phyloP scores from a whole-genome alignment of 2,888 invertebrate species.

The Phengaris arion region DNA sequence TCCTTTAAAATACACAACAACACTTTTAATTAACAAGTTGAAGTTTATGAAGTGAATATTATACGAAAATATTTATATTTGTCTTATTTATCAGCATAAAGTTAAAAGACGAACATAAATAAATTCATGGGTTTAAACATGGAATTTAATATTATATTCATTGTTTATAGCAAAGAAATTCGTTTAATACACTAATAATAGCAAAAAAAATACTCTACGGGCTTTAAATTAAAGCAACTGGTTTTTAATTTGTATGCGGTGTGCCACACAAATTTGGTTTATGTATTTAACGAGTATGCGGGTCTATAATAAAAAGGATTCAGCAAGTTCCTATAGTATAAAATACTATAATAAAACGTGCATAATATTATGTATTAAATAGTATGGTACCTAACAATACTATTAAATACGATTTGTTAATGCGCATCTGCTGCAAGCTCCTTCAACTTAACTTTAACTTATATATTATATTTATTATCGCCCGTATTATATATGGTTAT shows the following conservation, averaged over 20 bases:
- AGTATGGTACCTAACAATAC: no score
- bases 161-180: no score
- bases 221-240: conserved; percentile 17
- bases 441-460: no score
- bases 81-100: neutral
- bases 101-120: neutral
- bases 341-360: no score
- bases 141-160: neutral
- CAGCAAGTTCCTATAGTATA: no score
- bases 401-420: no score
- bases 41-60: neutral
- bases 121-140: neutral
- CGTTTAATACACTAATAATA: neutral
- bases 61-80: neutral
- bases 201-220: conserved; percentile 15
- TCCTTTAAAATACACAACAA: neutral
- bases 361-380: no score
- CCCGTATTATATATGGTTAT: no score
- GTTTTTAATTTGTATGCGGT: conserved; percentile 19
- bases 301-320: neutral
- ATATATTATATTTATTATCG: no score
- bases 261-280: conserved; percentile 13
- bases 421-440: no score
- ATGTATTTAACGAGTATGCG: conserved; percentile 9
- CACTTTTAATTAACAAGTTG: neutral